These are phyloP conservation scores for Eulithis prunata DNA, from an alignment of 2,888 invertebrate species.

Conservation along the genomic window DNA sequence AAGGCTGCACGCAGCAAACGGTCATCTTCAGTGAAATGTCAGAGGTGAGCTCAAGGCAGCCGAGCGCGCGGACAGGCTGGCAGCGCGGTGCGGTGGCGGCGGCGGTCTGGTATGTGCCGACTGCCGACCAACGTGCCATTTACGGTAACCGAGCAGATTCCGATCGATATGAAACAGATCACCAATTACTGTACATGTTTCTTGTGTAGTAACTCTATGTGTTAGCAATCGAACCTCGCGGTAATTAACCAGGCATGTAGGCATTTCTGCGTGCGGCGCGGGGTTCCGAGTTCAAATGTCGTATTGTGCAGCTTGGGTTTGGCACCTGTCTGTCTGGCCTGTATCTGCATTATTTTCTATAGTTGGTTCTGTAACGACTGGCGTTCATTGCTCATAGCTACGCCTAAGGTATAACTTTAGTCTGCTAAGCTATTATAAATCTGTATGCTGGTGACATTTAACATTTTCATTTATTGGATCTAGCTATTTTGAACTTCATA, in stretches of 20 bases:
- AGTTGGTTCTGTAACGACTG: constrained; percentile 4
- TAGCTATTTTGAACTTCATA: too few species aligned
- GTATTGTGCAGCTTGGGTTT: constrained; percentile 24
- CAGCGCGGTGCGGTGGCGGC: constrained; percentile 38
- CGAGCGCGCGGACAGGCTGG: constrained; percentile 38
- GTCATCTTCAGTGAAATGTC: constrained; percentile 75
- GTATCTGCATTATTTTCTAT: constrained; percentile 19
- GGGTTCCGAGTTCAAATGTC: constrained; percentile 33
- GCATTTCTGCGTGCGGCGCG: constrained; percentile 23
- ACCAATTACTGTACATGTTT: constrained; percentile 39
- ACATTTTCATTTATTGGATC: too few species aligned
- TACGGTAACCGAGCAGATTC: constrained; percentile 49
- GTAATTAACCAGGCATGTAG: constrained; percentile 36
- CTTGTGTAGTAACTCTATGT: constrained; percentile 18
- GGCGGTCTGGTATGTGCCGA: constrained; percentile 63
- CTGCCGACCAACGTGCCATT: constrained; percentile 52
- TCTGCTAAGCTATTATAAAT: too few species aligned
- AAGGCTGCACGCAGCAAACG: constrained; percentile 68
- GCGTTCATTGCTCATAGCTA: constrained; percentile 3
- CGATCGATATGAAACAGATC: constrained; percentile 47
- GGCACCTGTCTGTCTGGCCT: constrained; percentile 40
- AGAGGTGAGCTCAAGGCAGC: constrained; percentile 60
- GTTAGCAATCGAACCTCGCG: constrained; percentile 30
- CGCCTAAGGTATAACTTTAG: neutral
- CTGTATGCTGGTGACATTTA: constrained; percentile 1